Evolutionary conservation across 2,888 invertebrate species (phyloP).

Genomic region (Agrochola macilenta): DNA sequence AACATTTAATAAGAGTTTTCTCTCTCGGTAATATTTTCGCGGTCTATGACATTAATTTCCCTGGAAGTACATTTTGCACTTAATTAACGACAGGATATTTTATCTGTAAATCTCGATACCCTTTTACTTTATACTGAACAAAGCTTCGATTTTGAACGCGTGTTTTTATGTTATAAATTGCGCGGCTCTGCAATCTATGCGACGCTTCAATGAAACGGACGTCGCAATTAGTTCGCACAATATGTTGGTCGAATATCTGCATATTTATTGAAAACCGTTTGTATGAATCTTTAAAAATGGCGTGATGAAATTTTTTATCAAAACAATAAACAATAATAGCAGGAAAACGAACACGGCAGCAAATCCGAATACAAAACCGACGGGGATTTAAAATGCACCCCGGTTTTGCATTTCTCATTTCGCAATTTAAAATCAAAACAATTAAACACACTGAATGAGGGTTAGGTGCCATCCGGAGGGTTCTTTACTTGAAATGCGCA

Average conservation of each 20-base stretch:
- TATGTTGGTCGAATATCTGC: slow-evolving; percentile 75
- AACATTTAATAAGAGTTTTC: background rate
- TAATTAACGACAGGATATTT: slow-evolving; percentile 9
- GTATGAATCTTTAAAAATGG: slow-evolving; percentile 56
- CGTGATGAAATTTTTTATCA: slow-evolving; percentile 53
- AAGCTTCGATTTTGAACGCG: slow-evolving; percentile 42
- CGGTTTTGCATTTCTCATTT: slow-evolving; percentile 78
- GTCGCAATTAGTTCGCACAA: slow-evolving; percentile 77
- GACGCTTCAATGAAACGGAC: slow-evolving; percentile 73
- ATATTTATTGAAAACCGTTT: slow-evolving; percentile 75
- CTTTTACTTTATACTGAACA: slow-evolving; percentile 19
- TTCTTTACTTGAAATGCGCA: slow-evolving; percentile 80
- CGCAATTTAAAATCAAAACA: slow-evolving; percentile 87
- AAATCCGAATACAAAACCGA: slow-evolving; percentile 53
- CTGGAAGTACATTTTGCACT: background rate
- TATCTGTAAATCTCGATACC: slow-evolving; percentile 2
- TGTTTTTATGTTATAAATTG: slow-evolving; percentile 71
- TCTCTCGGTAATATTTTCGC: background rate
- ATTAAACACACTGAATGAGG: slow-evolving; percentile 84
- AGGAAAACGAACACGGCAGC: slow-evolving; percentile 39
- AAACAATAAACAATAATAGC: slow-evolving; percentile 59
- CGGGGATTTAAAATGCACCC: slow-evolving; percentile 82
- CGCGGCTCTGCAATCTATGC: slow-evolving; percentile 70
- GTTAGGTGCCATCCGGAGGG: slow-evolving; percentile 80
- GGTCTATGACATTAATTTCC: background rate